Evolutionary conservation across 2,888 invertebrate species (phyloP), one percentile per base, ranked within the genome.

Genomic region (Gonocerus acuteangulatus): DNA sequence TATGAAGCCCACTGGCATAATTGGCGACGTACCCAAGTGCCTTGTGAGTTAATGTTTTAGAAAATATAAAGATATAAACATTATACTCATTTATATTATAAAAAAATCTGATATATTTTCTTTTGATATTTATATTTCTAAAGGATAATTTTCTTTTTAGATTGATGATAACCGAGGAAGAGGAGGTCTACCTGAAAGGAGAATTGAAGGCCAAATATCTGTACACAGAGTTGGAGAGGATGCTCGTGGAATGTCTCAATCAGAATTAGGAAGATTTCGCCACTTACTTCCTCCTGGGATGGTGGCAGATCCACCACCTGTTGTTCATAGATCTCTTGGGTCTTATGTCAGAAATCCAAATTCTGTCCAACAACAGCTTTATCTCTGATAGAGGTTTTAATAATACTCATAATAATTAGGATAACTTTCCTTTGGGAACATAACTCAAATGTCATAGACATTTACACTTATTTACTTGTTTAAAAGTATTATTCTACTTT

Each of bases 141-240:
- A n/a, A n/a, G n/a, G n/a, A n/a, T n/a, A n/a, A n/a, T 27, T 27
- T 48, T 15, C 6, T 48, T 23, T n/a, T 19, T 45, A 56, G 56
- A 27, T 15, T 0, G 56, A 56, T 15, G 45, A 44, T 13, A 16
- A 13, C 1, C 15, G 56, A 16, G 32, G 23, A 19, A 56, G 45
- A 27, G 44, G 27, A 22, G 1, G 16, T 1, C 21, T 19, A 2
- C 16, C 47, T 19, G 62, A 66, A 34, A 21, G 62, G 3, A 52
- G 70, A 45, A 70, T 69, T 2, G 71, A 69, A 48, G 71, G 78
- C 1, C 80, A 80, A 64, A 79, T 81, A 64, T 78, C 81, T 1
- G 79, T 82, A 7, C 81, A 81, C 64, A 72, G 79, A 61, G 76
- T 82, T 19, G 80, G 79, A 2, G 73, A 80, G 16, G 82, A 82